Base-by-base conservation (phyloP, 2,113 vertebrate species). In the Propithecus coquereli region DNA sequence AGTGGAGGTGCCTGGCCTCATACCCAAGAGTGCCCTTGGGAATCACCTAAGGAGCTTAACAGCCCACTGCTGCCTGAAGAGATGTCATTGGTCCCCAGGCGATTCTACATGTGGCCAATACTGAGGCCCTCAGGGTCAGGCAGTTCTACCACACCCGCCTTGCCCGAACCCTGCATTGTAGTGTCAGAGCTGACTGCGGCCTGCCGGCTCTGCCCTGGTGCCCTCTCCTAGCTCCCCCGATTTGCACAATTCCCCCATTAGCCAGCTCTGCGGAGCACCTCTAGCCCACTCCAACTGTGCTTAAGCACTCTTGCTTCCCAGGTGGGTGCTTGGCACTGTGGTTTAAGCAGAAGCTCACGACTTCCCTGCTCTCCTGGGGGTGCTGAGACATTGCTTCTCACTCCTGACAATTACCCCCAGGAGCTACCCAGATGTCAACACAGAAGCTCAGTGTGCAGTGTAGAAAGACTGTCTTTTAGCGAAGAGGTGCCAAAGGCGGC, bases 161-260 rank as follows among this genome's bases (percentile, higher is more conserved):
- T 47, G 25, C 23, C 61, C 27, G 11, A 22, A 20, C 68, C 37
- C 77, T 63, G 34, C 1, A 0, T 0, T 80, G 52, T 32, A 59
- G n/a, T 2, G 6, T 40, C 43, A 34, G 50, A 25, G 30, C 25
- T n/a, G 27, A 10, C 37, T n/a, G 61, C 52, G 27, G 45, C 57
- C 57, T 23, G 5, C 8, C 7, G 25, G 11, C 12, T 18, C n/a
- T 34, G 10, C 13, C 10, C 45, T 0, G 3, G 27, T 5, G 3
- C 50, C 23, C 57, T n/a, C 4, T 8, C 22, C 8, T 0, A 23
- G 10, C 4, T 1, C 22, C 32, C 40, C 25, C 20, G 16, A 2
- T 40, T 14, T 7, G 12, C 34, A 65, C 23, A 47, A 4, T 10
- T 61, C 27, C 23, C 37, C 30, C 8, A 2, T 22, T 32, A 87